phyloP scores from a whole-genome alignment of 2,797 vertebrate genomes.

The Chiroxiphia lanceolata region DNA sequence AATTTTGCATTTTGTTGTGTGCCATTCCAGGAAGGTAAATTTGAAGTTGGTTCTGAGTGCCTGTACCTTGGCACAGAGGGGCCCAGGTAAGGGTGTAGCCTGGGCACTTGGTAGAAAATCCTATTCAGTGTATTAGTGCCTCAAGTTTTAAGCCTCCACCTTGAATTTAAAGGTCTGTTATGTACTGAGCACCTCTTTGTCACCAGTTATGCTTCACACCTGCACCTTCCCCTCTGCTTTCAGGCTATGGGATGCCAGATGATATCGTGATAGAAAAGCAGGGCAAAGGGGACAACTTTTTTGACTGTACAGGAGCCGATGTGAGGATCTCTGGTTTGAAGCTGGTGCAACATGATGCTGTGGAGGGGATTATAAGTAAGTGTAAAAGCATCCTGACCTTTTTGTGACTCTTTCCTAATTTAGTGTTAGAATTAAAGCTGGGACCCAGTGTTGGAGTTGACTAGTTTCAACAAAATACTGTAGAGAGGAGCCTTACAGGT shows the following conservation, averaged over 20 bases:
- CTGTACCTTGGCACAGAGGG: background rate
- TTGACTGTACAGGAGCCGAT: constrained; percentile 84
- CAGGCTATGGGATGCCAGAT: constrained; percentile 91
- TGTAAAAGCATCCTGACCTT: constrained; percentile 6
- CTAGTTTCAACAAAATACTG: background rate
- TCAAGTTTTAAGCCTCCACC: background rate
- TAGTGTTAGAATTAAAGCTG: background rate
- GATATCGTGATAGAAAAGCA: constrained; percentile 93
- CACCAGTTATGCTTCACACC: background rate
- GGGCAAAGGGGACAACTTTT: constrained; percentile 88
- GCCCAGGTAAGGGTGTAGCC: background rate
- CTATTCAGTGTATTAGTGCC: background rate
- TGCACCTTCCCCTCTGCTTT: background rate
- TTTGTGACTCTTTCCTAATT: background rate
- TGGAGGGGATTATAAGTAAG: constrained; percentile 95
- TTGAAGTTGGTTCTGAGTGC: background rate
- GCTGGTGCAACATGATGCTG: constrained; percentile 90
- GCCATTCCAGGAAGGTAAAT: background rate
- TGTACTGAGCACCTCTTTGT: background rate
- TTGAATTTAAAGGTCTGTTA: background rate
- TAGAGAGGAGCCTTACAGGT: background rate
- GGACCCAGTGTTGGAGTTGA: background rate
- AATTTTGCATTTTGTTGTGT: background rate
- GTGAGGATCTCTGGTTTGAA: constrained; percentile 89
- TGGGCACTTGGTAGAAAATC: background rate